A percentile compares a stretch with the other conserved stretches of the same genome.
These are phyloP conservation scores for Geococcyx californianus DNA, from an alignment of 2,113 vertebrate species.

Conservation along the genomic window DNA sequence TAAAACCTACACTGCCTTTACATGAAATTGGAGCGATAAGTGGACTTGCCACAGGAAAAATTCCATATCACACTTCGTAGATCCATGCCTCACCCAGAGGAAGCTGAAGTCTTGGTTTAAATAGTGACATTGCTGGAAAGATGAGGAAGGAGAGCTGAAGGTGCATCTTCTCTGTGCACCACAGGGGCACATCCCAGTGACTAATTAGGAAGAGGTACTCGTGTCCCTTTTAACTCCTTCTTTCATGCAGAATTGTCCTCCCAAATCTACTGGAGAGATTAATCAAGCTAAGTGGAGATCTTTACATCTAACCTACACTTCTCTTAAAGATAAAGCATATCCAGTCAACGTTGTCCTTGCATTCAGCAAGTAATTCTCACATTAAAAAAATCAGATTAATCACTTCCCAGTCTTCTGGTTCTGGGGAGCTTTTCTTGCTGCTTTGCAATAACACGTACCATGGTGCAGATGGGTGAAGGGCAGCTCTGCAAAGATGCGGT, in stretches of 20 bases:
- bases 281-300: not conserved
- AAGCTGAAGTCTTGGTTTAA: not conserved
- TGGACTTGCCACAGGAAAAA: not conserved
- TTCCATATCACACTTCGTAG: not conserved
- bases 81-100: not conserved
- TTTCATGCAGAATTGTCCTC: not conserved
- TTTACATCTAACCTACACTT: accelerated
- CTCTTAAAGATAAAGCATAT: not conserved
- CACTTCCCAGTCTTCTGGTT: not conserved
- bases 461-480: not conserved
- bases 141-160: not conserved
- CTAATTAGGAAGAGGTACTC: not conserved
- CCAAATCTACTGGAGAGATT: not conserved
- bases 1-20: slow-evolving; percentile 1
- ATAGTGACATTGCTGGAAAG: not conserved
- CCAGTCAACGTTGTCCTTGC: not conserved
- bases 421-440: not conserved
- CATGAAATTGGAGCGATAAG: not conserved
- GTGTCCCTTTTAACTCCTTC: not conserved
- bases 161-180: not conserved
- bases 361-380: not conserved
- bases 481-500: not conserved
- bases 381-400: not conserved
- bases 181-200: not conserved
- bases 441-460: too few relatives aligned